Base-by-base conservation (phyloP, 2,888 invertebrate genomes). In the Brachynemurus nebulosus region DNA sequence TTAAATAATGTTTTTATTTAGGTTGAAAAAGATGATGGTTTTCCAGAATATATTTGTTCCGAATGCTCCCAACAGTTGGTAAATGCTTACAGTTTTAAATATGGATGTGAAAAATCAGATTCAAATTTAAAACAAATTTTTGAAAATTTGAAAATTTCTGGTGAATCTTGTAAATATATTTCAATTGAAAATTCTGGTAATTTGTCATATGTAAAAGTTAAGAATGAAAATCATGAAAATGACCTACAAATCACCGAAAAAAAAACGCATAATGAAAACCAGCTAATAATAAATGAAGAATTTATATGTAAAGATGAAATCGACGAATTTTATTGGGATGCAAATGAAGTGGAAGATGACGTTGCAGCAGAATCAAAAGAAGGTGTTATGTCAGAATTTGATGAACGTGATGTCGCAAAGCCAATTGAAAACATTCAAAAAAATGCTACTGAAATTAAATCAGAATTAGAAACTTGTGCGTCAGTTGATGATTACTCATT, bases 11-110 rank as follows among this genome's bases (percentile, higher is more conserved):
- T 36, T 11, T 6, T 9, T 8, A 8, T 35, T 8, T 11, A 36
- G 36, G 19, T 36, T 17, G n/a, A 17, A 2, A 61, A 65, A 1
- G 59, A 61, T 51, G 62, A 65, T 45, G 61, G 57, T n/a, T 54
- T 64, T 49, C 66, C 66, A 3, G 55, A 58, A 30, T 55, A 62
- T 35, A 62, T 66, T 45, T 66, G 66, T 43, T 47, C 45, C 12
- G 46, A 52, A 5, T 66, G 66, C 49, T 52, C 59, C 19, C 53
- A 56, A 18, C 53, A 52, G 9, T 57, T 64, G 11, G 56, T 55
- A 16, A 53, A 51, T 11, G 60, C 65, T 7, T 63, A 56, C 45
- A 52, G 55, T 30, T 64, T 66, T 21, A 64, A 63, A 43, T 54
- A 55, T 17, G 58, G 58, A 35, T 63, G 62, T 4, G 62, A 63